phyloP scores from a whole-genome alignment of 2,113 vertebrate genomes.

The Chascanopsetta lugubris region DNA sequence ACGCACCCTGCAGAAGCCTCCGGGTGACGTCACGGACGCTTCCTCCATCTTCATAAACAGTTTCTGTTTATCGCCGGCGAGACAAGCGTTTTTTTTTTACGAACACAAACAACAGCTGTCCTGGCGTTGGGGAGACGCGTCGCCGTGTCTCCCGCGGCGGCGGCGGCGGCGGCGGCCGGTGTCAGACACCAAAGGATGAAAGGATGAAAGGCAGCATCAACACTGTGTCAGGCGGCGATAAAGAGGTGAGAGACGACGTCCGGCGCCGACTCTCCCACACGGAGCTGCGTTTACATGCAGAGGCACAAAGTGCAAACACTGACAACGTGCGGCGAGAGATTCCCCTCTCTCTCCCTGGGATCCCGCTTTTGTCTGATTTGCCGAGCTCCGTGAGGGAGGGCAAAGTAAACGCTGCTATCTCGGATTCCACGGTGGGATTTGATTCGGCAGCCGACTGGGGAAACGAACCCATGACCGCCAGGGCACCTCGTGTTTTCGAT shows the following conservation, averaged over 20 bases:
- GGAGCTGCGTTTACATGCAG: constrained; percentile 50
- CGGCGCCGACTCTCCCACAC: constrained; percentile 34
- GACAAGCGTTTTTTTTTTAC: too few species aligned
- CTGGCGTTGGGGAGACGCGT: constrained; percentile 20
- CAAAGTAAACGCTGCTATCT: neutral
- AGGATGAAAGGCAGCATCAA: constrained; percentile 54
- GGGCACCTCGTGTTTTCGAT: too few species aligned
- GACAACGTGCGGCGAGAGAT: constrained; percentile 43
- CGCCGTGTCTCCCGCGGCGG: too few species aligned
- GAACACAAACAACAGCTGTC: constrained; percentile 21
- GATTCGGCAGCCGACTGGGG: neutral
- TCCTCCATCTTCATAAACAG: too few species aligned
- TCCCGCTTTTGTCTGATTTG: constrained; percentile 41
- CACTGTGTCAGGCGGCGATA: constrained; percentile 47
- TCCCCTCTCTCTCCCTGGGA: constrained; percentile 15
- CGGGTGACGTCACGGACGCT: too few species aligned
- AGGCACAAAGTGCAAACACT: constrained; percentile 47
- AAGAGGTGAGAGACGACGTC: constrained; percentile 50
- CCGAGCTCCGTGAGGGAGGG: constrained; percentile 11
- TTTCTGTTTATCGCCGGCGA: too few species aligned
- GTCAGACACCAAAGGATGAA: constrained; percentile 23
- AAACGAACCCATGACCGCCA: too few species aligned
- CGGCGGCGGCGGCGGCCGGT: constrained; percentile 49
- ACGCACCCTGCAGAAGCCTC: too few species aligned
- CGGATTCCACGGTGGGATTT: neutral